phyloP scores from a whole-genome alignment of 2,888 invertebrate species.

The Pomacea canaliculata region DNA sequence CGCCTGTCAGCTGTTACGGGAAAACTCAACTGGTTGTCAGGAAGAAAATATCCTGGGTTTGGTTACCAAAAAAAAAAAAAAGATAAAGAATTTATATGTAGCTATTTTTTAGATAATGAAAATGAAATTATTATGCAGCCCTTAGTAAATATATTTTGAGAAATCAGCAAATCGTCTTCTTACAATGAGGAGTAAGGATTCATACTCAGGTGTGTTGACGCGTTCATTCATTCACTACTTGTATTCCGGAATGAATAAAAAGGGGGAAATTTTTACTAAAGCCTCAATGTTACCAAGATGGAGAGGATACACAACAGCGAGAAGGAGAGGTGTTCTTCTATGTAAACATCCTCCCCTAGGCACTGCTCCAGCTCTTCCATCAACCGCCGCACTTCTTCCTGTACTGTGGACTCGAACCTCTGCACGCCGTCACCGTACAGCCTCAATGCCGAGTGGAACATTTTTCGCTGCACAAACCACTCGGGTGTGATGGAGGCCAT shows the following conservation, averaged over 20 bases:
- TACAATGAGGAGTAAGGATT: too few species aligned
- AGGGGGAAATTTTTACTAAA: not conserved
- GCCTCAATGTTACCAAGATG: constrained; percentile 10
- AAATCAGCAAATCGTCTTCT: too few species aligned
- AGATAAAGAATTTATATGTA: not conserved
- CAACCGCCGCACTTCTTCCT: constrained; percentile 13
- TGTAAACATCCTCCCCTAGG: constrained; percentile 7
- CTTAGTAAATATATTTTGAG: too few species aligned
- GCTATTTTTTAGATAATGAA: not conserved
- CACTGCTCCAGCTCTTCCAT: constrained; percentile 12
- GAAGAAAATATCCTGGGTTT: too few species aligned
- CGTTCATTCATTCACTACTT: too few species aligned
- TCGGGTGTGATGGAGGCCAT: constrained; percentile 22
- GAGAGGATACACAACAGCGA: constrained; percentile 20
- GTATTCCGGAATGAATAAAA: too few species aligned
- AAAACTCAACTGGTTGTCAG: not conserved
- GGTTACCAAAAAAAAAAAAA: too few species aligned
- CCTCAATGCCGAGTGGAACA: constrained; percentile 25
- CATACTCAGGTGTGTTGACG: too few species aligned
- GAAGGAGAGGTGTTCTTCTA: constrained; percentile 21
- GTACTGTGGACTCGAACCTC: constrained; percentile 22
- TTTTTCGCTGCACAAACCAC: constrained; percentile 14
- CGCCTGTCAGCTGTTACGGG: constrained; percentile 20
- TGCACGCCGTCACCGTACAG: constrained; percentile 30
- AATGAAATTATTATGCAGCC: too few species aligned